Evolutionary conservation across 2,797 vertebrate species (phyloP), one percentile per base, ranked within the genome.

Genomic region (Botia almorhae): DNA sequence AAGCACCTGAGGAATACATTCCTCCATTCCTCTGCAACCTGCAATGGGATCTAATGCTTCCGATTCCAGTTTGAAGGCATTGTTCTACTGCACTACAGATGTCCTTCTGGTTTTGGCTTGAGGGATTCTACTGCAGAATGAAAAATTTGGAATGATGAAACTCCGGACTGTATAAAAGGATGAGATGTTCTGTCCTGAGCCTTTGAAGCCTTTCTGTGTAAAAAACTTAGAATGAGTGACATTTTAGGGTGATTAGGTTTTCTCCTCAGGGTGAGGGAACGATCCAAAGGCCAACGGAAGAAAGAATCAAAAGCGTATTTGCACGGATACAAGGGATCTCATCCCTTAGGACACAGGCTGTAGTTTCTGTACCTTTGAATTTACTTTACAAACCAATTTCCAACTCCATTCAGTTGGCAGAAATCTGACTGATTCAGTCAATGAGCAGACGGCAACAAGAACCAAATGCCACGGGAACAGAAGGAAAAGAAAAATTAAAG

Each of bases 211-310:
- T 61, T 48, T 48, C n/a, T 43, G 5, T 63, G 26, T 23, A 16
- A 2, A 7, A 63, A 63, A 60, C 21, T 12, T 21, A 12, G 33
- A 65, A 26, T 55, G 61, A 68, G 21, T 58, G 75, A 33, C 16
- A 4, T 77, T 58, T 58, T 46, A 39, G 69, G 36, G 75, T n/a
- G 75, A 58, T 36, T 3, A 7, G 17, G 53, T 43, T 69, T 48
- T 46, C 36, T 77, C 75, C 21, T 68, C 14, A 29, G 75, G 36
- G 51, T 46, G 21, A 21, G 21, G 64, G 58, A 77, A 19, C 58
- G 21, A 48, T 58, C 53, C 64, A 33, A 68, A 48, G 51, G 1
- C 11, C 51, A 56, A 13, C 3, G 48, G 6, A 39, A 3, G 7
- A 69, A 23, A 46, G 11, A 19, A 58, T 77, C 36, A 58, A 68